Percentiles rank a stretch among this genome's conserved stretches.
Conservation (phyloP, 2,113 vertebrate genomes). For the Theropithecus gelada region DNA sequence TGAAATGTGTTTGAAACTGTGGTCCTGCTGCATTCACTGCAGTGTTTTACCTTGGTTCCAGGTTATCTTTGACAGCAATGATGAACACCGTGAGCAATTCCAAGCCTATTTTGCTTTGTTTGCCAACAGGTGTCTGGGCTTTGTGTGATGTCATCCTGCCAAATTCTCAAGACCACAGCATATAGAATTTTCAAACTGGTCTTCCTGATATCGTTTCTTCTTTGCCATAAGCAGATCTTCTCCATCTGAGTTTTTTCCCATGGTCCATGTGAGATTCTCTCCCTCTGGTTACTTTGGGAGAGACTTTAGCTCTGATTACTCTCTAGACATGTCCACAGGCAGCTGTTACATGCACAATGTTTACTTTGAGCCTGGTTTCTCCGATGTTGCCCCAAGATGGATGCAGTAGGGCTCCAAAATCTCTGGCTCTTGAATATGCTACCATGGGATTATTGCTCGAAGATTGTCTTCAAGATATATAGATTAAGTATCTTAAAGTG, state of each 20-base stretch:
- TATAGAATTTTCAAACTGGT: background rate
- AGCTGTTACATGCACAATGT: no score
- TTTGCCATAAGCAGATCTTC: background rate
- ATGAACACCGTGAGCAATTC: background rate
- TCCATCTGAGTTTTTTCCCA: background rate
- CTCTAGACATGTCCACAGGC: no score
- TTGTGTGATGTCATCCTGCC: background rate
- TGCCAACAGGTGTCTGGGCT: background rate
- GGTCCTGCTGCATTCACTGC: no score
- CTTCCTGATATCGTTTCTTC: background rate
- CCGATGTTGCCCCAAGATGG: background rate
- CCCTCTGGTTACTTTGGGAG: background rate
- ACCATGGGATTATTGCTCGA: background rate
- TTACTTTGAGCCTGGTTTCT: background rate
- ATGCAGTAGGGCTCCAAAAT: background rate
- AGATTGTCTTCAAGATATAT: background rate
- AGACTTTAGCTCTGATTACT: background rate
- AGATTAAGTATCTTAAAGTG: background rate
- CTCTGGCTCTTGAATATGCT: background rate
- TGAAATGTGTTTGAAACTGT: no score
- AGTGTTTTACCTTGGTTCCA: no score
- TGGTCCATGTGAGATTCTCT: background rate
- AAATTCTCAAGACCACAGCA: background rate
- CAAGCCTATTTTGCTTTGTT: background rate
- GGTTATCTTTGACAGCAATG: background rate